Evolutionary conservation across 2,113 vertebrate species (phyloP).

Genomic region (Phalacrocorax aristotelis): DNA sequence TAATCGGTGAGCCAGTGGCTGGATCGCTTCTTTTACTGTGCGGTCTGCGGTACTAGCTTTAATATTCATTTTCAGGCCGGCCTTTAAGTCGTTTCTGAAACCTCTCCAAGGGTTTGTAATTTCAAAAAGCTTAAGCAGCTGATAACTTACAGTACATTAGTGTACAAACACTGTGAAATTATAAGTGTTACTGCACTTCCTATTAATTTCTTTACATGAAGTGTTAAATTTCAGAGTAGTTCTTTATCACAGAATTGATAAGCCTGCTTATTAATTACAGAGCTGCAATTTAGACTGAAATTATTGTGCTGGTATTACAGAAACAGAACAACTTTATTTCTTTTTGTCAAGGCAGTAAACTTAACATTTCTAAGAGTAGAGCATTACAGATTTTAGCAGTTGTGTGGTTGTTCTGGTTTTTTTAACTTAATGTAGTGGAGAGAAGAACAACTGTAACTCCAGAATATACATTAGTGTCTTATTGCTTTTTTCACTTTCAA

Average conservation of each 20-base stretch:
- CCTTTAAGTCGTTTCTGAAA: neutral
- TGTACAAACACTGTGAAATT: neutral
- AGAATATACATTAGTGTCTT: neutral
- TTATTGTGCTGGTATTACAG: neutral
- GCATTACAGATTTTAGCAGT: neutral
- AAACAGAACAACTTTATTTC: neutral
- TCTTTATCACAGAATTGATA: neutral
- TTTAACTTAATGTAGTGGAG: neutral
- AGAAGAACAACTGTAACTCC: neutral
- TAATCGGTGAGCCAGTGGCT: neutral
- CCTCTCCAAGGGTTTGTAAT: neutral
- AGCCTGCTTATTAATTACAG: neutral
- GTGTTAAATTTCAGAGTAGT: neutral
- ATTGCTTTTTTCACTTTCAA: neutral
- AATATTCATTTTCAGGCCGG: neutral
- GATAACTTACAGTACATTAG: neutral
- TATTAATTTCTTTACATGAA: neutral
- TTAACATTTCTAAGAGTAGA: neutral
- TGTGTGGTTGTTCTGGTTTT: neutral
- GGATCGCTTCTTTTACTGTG: neutral
- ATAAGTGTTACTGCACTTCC: neutral
- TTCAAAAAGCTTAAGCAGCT: neutral
- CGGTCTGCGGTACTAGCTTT: neutral
- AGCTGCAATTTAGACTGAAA: neutral
- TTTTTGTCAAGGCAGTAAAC: neutral